A percentile compares a stretch with the other conserved stretches of the same genome.
Conservation (phyloP, 2,113 vertebrate species). For the Centropus unirufus region DNA sequence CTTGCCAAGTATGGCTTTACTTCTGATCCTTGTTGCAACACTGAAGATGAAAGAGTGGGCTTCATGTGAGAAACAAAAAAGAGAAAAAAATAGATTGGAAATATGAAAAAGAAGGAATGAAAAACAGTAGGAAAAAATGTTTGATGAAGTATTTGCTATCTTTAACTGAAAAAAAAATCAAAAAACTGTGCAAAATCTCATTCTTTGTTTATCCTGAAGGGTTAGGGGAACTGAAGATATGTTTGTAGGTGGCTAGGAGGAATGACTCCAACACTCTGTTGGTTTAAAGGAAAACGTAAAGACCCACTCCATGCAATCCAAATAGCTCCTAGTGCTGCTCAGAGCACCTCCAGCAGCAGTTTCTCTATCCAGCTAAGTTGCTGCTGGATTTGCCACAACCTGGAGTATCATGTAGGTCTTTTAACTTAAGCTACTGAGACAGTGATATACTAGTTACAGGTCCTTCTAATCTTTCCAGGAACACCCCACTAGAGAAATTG, state of each 20-base stretch:
- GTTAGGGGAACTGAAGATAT: background rate
- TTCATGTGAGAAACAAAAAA: background rate
- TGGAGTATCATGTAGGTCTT: background rate
- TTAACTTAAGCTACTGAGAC: background rate
- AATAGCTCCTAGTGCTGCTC: background rate
- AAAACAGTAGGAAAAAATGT: background rate
- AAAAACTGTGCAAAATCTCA: background rate
- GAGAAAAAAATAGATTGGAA: background rate
- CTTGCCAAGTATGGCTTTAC: background rate
- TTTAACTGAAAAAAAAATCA: background rate
- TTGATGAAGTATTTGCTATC: background rate
- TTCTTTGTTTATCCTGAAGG: background rate
- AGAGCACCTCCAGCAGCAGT: background rate
- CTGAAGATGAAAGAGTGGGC: background rate
- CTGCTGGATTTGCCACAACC: background rate
- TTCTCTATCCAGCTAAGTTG: background rate
- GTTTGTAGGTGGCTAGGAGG: background rate
- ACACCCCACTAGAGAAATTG: background rate
- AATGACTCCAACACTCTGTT: background rate
- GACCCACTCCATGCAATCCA: fast-evolving
- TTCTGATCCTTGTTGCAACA: background rate
- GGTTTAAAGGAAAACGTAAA: background rate
- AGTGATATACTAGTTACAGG: background rate
- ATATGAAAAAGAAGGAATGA: background rate
- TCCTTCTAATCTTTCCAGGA: background rate